Conservation (phyloP, 2,797 vertebrate species). For the Phrynocephalus guinanensis region DNA sequence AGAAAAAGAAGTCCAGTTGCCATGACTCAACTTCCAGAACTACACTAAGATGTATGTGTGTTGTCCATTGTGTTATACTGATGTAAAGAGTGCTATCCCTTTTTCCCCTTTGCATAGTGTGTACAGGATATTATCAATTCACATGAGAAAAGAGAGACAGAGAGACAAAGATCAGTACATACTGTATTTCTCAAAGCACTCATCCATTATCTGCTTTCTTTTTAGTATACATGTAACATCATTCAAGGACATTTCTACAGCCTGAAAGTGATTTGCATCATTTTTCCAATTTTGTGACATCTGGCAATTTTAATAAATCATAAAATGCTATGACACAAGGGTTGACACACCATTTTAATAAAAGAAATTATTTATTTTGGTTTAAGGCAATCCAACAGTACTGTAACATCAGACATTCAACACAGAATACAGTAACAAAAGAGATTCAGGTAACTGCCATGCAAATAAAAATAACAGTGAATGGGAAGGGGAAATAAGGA, state of each 20-base stretch:
- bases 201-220: background rate
- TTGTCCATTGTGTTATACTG: background rate
- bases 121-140: background rate
- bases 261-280: background rate
- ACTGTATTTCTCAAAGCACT: background rate
- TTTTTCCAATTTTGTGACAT: background rate
- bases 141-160: background rate
- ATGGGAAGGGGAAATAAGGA: background rate
- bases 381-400: slow-evolving; percentile 76
- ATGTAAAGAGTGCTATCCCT: background rate
- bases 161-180: background rate
- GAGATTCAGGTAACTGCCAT: slow-evolving; percentile 60
- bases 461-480: slow-evolving; percentile 55
- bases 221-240: background rate
- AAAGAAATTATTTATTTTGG: slow-evolving; percentile 73
- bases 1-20: no score
- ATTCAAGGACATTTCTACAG: background rate
- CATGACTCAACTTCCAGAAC: no score
- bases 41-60: background rate
- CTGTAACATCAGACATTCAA: slow-evolving; percentile 60
- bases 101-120: background rate
- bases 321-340: background rate
- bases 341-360: slow-evolving; percentile 44
- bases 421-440: slow-evolving; percentile 48
- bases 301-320: background rate